phyloP scores from a whole-genome alignment of 2,888 invertebrate genomes.

The Lasioglossum oenotherae region DNA sequence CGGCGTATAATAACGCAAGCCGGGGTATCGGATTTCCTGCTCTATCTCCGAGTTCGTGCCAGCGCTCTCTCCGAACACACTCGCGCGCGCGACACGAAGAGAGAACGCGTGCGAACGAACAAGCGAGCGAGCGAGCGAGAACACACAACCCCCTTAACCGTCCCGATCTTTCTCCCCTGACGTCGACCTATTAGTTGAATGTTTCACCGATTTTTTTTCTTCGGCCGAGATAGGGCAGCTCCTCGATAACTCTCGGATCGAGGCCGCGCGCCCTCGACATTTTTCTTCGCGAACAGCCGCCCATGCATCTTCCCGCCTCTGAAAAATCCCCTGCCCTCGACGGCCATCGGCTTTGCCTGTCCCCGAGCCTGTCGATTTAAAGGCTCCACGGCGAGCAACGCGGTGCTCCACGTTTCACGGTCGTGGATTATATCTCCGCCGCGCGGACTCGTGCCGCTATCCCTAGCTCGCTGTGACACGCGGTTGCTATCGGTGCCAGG shows the following conservation, averaged over 20 bases:
- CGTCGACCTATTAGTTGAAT: slow-evolving; percentile 62
- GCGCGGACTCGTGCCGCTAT: background rate
- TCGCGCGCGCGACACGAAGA: background rate
- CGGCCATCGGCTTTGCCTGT: slow-evolving; percentile 20
- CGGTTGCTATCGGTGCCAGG: no score
- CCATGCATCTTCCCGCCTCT: slow-evolving; percentile 34
- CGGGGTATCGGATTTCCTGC: slow-evolving; percentile 60
- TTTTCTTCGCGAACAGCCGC: slow-evolving; percentile 43
- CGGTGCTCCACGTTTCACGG: background rate
- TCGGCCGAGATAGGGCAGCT: slow-evolving; percentile 59
- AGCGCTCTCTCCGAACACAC: background rate
- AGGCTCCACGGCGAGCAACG: background rate
- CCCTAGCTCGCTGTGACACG: background rate
- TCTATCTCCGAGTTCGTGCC: slow-evolving; percentile 63
- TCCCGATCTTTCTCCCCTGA: slow-evolving; percentile 54
- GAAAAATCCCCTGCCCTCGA: slow-evolving; percentile 22
- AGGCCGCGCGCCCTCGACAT: slow-evolving; percentile 37
- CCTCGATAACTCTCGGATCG: slow-evolving; percentile 54
- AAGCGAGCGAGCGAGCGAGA: background rate
- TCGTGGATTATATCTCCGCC: background rate
- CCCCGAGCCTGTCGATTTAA: slow-evolving; percentile 5
- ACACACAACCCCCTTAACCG: slow-evolving; percentile 35
- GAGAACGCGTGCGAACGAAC: background rate
- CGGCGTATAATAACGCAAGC: slow-evolving; percentile 69
- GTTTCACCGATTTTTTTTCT: slow-evolving; percentile 48